A percentile compares a stretch with the other conserved stretches of the same genome.
Evolutionary conservation across 2,888 invertebrate species (phyloP).

Genomic region (Tachina fera): DNA sequence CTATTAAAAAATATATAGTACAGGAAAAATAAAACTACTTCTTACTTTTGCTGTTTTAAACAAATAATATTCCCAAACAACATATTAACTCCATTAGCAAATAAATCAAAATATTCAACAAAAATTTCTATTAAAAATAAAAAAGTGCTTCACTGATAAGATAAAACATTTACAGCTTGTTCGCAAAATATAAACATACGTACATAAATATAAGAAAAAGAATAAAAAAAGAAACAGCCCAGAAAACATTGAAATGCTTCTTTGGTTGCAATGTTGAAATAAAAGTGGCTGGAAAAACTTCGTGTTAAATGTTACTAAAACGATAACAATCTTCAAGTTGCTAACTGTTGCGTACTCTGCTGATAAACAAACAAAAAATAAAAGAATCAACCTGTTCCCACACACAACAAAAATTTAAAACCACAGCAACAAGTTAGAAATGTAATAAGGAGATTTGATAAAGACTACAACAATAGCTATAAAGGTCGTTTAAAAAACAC

Average conservation of each 20-base stretch:
- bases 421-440: conserved; percentile 38
- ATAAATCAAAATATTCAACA: conserved; percentile 61
- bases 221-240: conserved; percentile 27
- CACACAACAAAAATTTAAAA: conserved; percentile 52
- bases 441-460: conserved; percentile 5
- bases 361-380: conserved; percentile 40
- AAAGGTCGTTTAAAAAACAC: neutral
- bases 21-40: neutral
- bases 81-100: conserved; percentile 29
- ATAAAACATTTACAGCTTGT: conserved; percentile 68
- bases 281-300: conserved; percentile 26
- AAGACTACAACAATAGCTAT: neutral
- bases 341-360: conserved; percentile 66
- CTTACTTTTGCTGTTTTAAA: neutral
- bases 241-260: conserved; percentile 71
- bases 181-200: conserved; percentile 18
- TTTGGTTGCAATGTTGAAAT: conserved; percentile 59
- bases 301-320: conserved; percentile 66
- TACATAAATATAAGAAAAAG: neutral
- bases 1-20: neutral
- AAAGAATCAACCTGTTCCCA: conserved; percentile 70
- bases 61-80: conserved; percentile 34
- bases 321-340: conserved; percentile 65
- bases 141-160: conserved; percentile 67
- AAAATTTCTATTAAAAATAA: conserved; percentile 58